phyloP scores from a whole-genome alignment of 1,140 invertebrate genomes.

The Meloidogyne hapla region DNA sequence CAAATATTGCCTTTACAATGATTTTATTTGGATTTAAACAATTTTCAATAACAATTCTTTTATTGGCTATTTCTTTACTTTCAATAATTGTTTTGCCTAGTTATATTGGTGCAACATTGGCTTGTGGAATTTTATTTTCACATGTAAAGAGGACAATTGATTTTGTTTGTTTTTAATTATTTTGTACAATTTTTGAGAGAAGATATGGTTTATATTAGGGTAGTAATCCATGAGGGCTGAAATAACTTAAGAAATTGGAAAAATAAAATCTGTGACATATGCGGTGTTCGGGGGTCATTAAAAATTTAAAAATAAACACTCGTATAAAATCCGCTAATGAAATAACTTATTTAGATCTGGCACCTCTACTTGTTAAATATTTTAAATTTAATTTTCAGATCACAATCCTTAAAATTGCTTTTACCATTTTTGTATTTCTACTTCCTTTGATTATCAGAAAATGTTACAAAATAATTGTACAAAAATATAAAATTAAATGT shows the following conservation, averaged over 20 bases:
- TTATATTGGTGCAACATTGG: constrained; percentile 40
- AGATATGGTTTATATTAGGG: too few relatives aligned
- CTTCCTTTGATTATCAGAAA: constrained; percentile 51
- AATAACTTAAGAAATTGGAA: too few relatives aligned
- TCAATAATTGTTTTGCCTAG: constrained; percentile 51
- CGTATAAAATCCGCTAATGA: too few relatives aligned
- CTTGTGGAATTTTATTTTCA: constrained; percentile 45
- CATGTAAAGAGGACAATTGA: constrained; percentile 50
- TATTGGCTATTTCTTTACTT: constrained; percentile 48
- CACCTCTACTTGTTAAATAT: too few relatives aligned
- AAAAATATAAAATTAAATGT: constrained; percentile 51
- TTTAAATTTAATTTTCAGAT: constrained; percentile 45
- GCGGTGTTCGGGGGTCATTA: too few relatives aligned
- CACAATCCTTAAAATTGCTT: constrained; percentile 41
- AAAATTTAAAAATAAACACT: too few relatives aligned
- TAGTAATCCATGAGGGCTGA: too few relatives aligned
- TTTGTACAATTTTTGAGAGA: too few relatives aligned
- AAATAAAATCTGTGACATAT: too few relatives aligned
- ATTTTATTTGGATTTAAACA: constrained; percentile 50
- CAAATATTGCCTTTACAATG: constrained; percentile 56
- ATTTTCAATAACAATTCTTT: constrained; percentile 45
- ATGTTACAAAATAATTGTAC: constrained; percentile 40
- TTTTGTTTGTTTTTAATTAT: constrained; percentile 41
- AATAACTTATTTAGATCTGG: too few relatives aligned
- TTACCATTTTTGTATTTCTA: constrained; percentile 52